Evolutionary conservation across 2,113 vertebrate species (phyloP).

Genomic region (Corythoichthys haematopterus): DNA sequence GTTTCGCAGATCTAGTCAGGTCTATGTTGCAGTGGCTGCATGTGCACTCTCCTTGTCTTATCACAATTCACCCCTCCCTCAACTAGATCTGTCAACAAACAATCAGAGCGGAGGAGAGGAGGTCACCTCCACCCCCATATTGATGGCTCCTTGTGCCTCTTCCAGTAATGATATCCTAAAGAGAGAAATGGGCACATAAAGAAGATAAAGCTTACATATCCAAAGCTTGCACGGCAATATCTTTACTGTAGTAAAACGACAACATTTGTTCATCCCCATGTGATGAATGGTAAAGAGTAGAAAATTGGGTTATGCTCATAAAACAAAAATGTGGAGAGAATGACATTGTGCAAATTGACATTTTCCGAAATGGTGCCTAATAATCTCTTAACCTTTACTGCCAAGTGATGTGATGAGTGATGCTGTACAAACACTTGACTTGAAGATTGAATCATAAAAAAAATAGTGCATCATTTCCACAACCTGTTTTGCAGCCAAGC

Average conservation of each 20-base stretch:
- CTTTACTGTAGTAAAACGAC: constrained; percentile 53
- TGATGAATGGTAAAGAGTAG: constrained; percentile 37
- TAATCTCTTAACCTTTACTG: constrained; percentile 29
- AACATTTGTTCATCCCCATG: constrained; percentile 43
- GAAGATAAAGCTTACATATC: constrained; percentile 52
- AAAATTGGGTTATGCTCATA: constrained; percentile 42
- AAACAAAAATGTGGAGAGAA: constrained; percentile 50
- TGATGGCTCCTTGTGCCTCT: constrained; percentile 29
- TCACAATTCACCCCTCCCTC: constrained; percentile 38
- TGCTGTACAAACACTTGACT: background rate
- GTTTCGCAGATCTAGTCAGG: constrained; percentile 29
- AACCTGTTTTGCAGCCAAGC: background rate
- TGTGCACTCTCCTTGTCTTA: constrained; percentile 38
- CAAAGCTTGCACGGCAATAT: constrained; percentile 29
- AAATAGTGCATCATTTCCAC: background rate
- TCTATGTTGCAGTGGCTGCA: constrained; percentile 25
- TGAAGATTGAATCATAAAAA: background rate
- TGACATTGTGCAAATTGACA: constrained; percentile 42
- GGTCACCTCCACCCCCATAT: constrained; percentile 53
- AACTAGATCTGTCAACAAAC: constrained; percentile 53
- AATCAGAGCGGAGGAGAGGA: constrained; percentile 44
- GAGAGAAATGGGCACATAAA: constrained; percentile 54
- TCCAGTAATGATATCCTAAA: constrained; percentile 53
- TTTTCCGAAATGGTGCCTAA: constrained; percentile 45
- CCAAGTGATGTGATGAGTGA: constrained; percentile 14